Evolutionary conservation across 2,113 vertebrate species (phyloP), one percentile per base, ranked within the genome.

Genomic region (Leucopsar rothschildi): DNA sequence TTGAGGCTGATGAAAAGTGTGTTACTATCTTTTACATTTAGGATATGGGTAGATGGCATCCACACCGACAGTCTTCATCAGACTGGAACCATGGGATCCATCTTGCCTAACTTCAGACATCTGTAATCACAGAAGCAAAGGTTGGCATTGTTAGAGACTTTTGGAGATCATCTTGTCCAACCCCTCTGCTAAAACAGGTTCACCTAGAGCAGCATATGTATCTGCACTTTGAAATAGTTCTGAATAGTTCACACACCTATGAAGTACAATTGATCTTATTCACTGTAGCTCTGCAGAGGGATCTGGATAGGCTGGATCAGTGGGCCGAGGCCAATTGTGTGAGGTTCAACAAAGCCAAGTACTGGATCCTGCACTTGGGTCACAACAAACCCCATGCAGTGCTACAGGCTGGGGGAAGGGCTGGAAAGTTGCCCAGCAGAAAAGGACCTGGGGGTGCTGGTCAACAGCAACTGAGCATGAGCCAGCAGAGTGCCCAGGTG

Each of bases 311-410:
- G 55, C 61, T 75, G 27, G 14, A 68, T 55, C 9, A 1, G 2
- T 22, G 37, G 55, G 33, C 55, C 0, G 0, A 37, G 53, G 55
- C 40, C 47, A 37, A 0, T 5, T 28, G 31, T 55, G 10, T 56
- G 61, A 44, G 16, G 6, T 16, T 81, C 61, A 56, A 1, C 35
- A 49, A n/a, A 25, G 19, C 31, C 12, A 49, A 73, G 35, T 80
- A 16, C 61, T 3, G 5, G 27, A 27, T 81, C 33, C 61, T 76
- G 37, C 11, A 0, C 28, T n/a, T n/a, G 28, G 16, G 28, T 69
- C 49, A 63, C 76, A 63, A 8, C 27, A 39, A 44, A 16, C 55
- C 33, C 33, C 42, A 22, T 1, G 35, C 55, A 75, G 10, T 1
- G 1, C 49, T 33, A 6, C 13, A 49, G 68, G 40, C 12, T 3